Percentiles rank a stretch among this genome's conserved stretches.
Conservation (phyloP, 1,140 invertebrate genomes). For the Lepidurus packardi region DNA sequence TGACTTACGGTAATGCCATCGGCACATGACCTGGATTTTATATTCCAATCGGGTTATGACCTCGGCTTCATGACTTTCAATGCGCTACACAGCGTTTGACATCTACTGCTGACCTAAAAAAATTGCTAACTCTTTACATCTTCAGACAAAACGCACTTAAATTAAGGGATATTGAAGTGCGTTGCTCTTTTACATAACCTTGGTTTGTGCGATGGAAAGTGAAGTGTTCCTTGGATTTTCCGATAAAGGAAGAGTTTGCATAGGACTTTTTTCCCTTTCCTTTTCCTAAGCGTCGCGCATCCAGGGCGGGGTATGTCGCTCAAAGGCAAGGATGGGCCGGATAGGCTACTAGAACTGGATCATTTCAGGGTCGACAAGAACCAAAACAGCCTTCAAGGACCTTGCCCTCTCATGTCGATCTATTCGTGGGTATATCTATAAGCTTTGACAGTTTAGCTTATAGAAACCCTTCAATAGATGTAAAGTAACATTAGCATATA, state of each 20-base stretch:
- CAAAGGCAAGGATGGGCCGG: background rate
- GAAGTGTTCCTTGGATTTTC: background rate
- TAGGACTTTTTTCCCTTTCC: background rate
- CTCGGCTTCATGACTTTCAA: background rate
- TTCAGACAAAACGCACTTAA: too few relatives aligned
- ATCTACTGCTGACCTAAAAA: too few relatives aligned
- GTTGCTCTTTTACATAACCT: slow-evolving; percentile 1
- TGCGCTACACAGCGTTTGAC: background rate
- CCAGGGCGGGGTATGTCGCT: background rate
- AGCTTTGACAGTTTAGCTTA: background rate
- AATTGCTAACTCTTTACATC: too few relatives aligned
- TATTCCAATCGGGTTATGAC: background rate
- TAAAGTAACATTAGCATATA: background rate
- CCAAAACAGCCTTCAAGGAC: slow-evolving; percentile 1
- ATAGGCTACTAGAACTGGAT: background rate
- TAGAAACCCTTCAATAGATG: background rate
- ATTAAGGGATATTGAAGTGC: background rate
- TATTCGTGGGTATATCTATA: background rate
- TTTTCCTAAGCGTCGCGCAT: background rate
- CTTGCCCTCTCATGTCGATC: background rate
- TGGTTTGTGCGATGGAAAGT: background rate
- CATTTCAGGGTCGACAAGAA: slow-evolving; percentile 13
- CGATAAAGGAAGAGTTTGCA: background rate
- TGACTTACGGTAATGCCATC: background rate
- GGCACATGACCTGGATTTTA: background rate